Evolutionary conservation across 2,113 vertebrate genomes (phyloP).

Genomic region (Siniperca knerii): DNA sequence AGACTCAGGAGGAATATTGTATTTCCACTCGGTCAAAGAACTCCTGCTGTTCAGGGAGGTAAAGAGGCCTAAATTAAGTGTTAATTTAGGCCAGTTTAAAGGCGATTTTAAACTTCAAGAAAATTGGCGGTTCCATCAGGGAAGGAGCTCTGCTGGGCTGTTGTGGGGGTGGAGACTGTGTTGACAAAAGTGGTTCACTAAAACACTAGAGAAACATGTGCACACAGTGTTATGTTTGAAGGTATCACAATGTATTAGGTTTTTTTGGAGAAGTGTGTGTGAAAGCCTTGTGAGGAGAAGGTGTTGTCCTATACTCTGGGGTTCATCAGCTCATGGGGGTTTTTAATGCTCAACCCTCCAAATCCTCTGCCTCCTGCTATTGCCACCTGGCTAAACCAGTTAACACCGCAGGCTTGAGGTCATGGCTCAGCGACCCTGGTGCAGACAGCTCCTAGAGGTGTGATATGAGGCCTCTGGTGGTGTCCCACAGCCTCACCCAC

Average conservation of each 20-base stretch:
- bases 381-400: constrained; percentile 81
- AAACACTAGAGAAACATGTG: constrained; percentile 24
- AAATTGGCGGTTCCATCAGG: background rate
- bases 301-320: constrained; percentile 53
- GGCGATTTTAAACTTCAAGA: constrained; percentile 14
- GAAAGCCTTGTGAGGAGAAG: constrained; percentile 54
- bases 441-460: constrained; percentile 80
- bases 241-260: constrained; percentile 26
- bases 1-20: background rate
- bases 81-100: background rate
- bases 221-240: constrained; percentile 40
- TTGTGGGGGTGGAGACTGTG: background rate
- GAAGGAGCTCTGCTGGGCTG: background rate
- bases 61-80: background rate
- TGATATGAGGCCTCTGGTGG: constrained; percentile 78
- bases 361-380: constrained; percentile 64
- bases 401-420: constrained; percentile 78
- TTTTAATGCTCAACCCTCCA: constrained; percentile 62
- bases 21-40: constrained; percentile 3
- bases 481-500: constrained; percentile 67
- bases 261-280: constrained; percentile 32
- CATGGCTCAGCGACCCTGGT: constrained; percentile 67
- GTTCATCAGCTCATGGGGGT: constrained; percentile 64
- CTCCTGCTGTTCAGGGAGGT: background rate
- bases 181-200: background rate